These are phyloP conservation scores for Morpho deidamia DNA, from an alignment of 2,888 invertebrate species.

Conservation along the genomic window DNA sequence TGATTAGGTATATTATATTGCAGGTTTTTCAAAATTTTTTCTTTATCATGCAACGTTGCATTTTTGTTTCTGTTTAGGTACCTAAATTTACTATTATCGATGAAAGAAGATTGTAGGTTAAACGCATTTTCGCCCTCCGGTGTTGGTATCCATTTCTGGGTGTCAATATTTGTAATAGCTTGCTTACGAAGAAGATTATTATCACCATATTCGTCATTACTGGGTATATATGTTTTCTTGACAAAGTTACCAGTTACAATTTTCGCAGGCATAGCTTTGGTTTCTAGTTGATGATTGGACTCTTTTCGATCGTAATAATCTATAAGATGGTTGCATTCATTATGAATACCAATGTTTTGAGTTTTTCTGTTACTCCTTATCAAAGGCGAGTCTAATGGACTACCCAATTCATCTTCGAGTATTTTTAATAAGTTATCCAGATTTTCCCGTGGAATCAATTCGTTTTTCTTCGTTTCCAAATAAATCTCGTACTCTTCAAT, in stretches of 20 bases:
- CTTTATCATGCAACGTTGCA: slow-evolving; percentile 18
- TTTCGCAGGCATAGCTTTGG: slow-evolving; percentile 40
- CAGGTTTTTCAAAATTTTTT: slow-evolving; percentile 36
- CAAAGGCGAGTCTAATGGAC: slow-evolving; percentile 34
- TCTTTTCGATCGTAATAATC: slow-evolving; percentile 28
- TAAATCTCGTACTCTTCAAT: slow-evolving; percentile 42
- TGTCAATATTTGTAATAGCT: slow-evolving; percentile 41
- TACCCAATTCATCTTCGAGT: slow-evolving; percentile 58
- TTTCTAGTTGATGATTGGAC: slow-evolving; percentile 27
- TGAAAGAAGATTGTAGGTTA: neutral
- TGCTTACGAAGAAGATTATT: slow-evolving; percentile 46
- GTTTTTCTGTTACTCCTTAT: slow-evolving; percentile 19
- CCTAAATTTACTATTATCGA: slow-evolving; percentile 7
- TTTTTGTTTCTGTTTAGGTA: slow-evolving; percentile 19
- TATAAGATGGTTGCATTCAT: slow-evolving; percentile 21
- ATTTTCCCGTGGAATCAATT: slow-evolving; percentile 43
- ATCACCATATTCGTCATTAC: slow-evolving; percentile 34
- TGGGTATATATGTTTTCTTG: slow-evolving; percentile 38
- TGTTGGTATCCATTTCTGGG: slow-evolving; percentile 34
- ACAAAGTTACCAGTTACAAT: slow-evolving; percentile 40
- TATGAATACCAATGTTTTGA: slow-evolving; percentile 17
- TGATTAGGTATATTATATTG: slow-evolving; percentile 38
- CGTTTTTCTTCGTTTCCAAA: slow-evolving; percentile 33
- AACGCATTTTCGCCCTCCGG: slow-evolving; percentile 24
- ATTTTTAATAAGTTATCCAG: slow-evolving; percentile 60